These are phyloP conservation scores for Carpatolechia fugitivella DNA, from an alignment of 2,888 invertebrate genomes.

Conservation along the genomic window DNA sequence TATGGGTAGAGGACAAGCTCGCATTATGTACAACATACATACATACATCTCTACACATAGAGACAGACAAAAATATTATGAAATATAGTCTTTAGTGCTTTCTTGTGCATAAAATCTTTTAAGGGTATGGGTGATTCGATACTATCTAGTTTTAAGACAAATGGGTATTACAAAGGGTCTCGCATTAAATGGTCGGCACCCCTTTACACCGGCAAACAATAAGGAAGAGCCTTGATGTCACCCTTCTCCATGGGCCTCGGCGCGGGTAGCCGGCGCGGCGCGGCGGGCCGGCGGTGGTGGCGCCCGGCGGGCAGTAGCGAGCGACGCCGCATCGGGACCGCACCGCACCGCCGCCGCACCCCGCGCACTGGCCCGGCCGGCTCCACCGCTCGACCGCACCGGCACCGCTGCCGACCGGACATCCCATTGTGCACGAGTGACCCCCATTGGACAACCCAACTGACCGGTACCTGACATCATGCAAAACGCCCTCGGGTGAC, in stretches of 20 bases:
- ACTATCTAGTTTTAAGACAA: slow-evolving; percentile 4
- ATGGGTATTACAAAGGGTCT: slow-evolving; percentile 27
- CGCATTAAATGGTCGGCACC: slow-evolving; percentile 50
- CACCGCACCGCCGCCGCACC: slow-evolving; percentile 66
- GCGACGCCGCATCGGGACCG: slow-evolving; percentile 69
- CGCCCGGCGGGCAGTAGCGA: slow-evolving; percentile 60
- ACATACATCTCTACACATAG: too few species aligned
- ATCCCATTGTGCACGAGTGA: slow-evolving; percentile 65
- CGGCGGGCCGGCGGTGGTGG: slow-evolving; percentile 40
- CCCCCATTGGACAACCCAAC: slow-evolving; percentile 60
- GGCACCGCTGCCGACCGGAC: slow-evolving; percentile 50
- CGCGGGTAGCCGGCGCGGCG: slow-evolving; percentile 47
- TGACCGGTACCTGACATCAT: slow-evolving; percentile 61
- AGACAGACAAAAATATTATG: too few species aligned
- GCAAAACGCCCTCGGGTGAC: slow-evolving; percentile 68
- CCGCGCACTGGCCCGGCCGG: slow-evolving; percentile 35
- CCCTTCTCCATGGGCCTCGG: slow-evolving; percentile 64
- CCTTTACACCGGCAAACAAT: slow-evolving; percentile 55
- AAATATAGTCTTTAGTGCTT: too few species aligned
- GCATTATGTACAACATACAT: too few species aligned
- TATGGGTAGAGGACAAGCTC: too few species aligned
- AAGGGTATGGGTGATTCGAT: neutral
- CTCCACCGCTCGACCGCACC: slow-evolving; percentile 38
- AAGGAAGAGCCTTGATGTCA: slow-evolving; percentile 67
- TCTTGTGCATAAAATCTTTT: too few species aligned